Base-by-base conservation (phyloP, 2,888 invertebrate species). In the Ectemnius continuus region DNA sequence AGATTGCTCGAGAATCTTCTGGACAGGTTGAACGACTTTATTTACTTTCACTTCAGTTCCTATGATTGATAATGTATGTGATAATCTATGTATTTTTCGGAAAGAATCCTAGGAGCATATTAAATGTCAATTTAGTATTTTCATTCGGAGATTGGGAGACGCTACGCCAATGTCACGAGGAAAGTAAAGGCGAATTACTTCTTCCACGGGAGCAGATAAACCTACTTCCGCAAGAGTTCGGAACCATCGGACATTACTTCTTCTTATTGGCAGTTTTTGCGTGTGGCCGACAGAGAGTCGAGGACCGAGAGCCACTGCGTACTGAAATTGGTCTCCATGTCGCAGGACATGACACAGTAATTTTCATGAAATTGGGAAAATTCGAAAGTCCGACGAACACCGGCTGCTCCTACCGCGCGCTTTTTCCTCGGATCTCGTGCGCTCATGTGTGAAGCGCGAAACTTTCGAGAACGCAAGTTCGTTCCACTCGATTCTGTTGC, bases 11-110 rank as follows among this genome's bases (percentile, higher is more conserved):
- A 61, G 61, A 74, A 73, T 65, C 56, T 75, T 78, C 65, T 61
- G 66, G 63, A 62, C 65, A 69, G 62, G 36, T 62, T 58, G 61
- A 23, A 23, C 1, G 36, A 8, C 8, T 36, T 4, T 63, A 64
- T 58, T 67, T 76, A 68, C 81, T 83, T 80, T 81, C 11, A 1
- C 80, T 73, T 70, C 64, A 61, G 56, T 67, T 78, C 61, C 75
- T 72, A 71, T 79, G 75, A 70, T 58, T 18, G 16, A 48, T 57
- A 59, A 46, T 18, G 57, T 56, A 60, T 59, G 48, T 48, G 61
- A 61, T 36, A 14, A 4, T 52, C 72, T 76, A 8, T 36, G 6
- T 36, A 8, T 36, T 11, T 36, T 36, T 36, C 6, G 36, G 36
- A 36, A 36, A 36, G 4, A 36, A 36, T 36, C 36, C 36, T 36